Evolutionary conservation across 2,113 vertebrate genomes (phyloP).

Genomic region (Coreoperca whiteheadi): DNA sequence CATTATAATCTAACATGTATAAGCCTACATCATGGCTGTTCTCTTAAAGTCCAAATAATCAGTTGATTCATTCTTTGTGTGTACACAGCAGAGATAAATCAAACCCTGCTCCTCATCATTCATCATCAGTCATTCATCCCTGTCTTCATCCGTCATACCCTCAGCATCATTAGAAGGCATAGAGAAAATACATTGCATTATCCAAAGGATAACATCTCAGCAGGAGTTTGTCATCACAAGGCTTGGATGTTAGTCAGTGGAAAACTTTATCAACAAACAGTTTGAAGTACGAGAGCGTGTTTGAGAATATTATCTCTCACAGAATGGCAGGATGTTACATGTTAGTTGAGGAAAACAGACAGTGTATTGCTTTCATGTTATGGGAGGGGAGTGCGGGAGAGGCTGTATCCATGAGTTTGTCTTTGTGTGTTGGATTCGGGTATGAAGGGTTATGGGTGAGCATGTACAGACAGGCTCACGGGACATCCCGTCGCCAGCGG

Average conservation of each 20-base stretch:
- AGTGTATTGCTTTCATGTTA: slow-evolving; percentile 55
- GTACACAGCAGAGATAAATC: slow-evolving; percentile 44
- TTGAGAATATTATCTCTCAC: slow-evolving; percentile 55
- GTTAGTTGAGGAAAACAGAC: slow-evolving; percentile 61
- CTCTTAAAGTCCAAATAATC: slow-evolving; percentile 11
- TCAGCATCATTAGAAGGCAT: slow-evolving; percentile 70
- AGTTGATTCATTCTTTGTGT: slow-evolving; percentile 22
- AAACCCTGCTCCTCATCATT: slow-evolving; percentile 44
- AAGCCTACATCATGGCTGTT: not conserved
- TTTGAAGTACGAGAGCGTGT: slow-evolving; percentile 8
- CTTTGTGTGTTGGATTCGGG: slow-evolving; percentile 55
- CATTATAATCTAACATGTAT: not conserved
- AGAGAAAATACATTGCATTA: slow-evolving; percentile 44
- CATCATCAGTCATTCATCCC: slow-evolving; percentile 40
- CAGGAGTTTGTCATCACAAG: slow-evolving; percentile 45
- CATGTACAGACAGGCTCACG: slow-evolving; percentile 76
- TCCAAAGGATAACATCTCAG: slow-evolving; percentile 55
- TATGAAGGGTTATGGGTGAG: slow-evolving; percentile 62
- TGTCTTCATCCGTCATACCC: slow-evolving; percentile 51
- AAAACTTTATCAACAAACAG: slow-evolving; percentile 60
- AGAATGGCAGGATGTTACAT: slow-evolving; percentile 73
- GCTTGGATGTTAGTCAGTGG: slow-evolving; percentile 53
- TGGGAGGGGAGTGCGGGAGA: slow-evolving; percentile 37
- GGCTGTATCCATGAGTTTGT: slow-evolving; percentile 28
- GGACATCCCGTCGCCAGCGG: slow-evolving; percentile 71